Base-by-base conservation (phyloP, 2,888 invertebrate species). In the Branchellion lobata region DNA sequence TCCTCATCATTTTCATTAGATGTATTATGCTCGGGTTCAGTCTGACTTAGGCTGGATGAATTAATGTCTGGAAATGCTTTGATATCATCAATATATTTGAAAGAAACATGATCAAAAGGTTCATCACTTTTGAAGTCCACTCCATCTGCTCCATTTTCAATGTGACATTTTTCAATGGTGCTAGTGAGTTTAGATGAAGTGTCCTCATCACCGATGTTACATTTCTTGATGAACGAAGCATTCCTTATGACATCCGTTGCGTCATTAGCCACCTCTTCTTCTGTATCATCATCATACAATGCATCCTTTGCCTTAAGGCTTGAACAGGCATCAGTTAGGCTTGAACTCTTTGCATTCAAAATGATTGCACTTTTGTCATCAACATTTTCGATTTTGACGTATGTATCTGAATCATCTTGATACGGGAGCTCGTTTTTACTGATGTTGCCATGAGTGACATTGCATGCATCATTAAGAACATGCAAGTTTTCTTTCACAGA, bases 141-240 rank as follows among this genome's bases (percentile, higher is more conserved):
- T 47, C 11, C 8, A 14, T 8, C 18, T 47, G 8, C 61, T 24
- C 21, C 61, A 57, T 57, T 24, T n/a, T 57, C 3, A 18, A 57
- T 3, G n/a, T 57, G 61, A n/a, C 8, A 57, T n/a, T 57, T 8
- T 57, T 57, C 61, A 24, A 57, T 57, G n/a, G 24, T 57, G 24
- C 24, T 24, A 5, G 61, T 57, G 3, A 24, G n/a, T 18, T 24
- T 5, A 24, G 61, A 14, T n/a, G 61, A 57, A n/a, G 40, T 40
- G 40, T 57, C 61, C 21, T 57, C 61, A 5, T 57, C 61, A 57
- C 3, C 24, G 5, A 57, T 3, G 24, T 57, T n/a, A n/a, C 61
- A 57, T 57, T 57, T 57, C n/a, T n/a, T 57, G 61, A 57, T 57
- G 61, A n/a, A 57, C 5, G 61, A n/a, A 18, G 61, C 24, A 57